phyloP scores from a whole-genome alignment of 2,888 invertebrate species.

The Tiliacea citrago region DNA sequence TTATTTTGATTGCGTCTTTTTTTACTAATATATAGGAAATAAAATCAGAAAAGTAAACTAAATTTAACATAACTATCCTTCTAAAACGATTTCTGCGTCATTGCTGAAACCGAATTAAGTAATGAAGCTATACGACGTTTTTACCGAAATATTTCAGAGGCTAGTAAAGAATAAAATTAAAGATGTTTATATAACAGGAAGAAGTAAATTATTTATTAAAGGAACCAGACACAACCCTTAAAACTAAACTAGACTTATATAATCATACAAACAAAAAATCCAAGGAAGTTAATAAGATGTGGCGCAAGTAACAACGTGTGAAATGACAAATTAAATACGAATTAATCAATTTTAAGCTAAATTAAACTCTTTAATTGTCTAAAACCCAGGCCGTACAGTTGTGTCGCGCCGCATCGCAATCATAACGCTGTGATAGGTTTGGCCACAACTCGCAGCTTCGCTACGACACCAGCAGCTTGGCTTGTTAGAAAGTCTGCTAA shows the following conservation, averaged over 20 bases:
- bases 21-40: background rate
- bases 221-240: conserved; percentile 3
- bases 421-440: background rate
- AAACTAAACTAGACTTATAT: background rate
- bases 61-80: too few relatives aligned
- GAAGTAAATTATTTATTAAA: conserved; percentile 28
- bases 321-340: background rate
- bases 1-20: background rate
- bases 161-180: conserved; percentile 3
- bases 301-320: background rate
- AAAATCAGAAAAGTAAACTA: background rate
- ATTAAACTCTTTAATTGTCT: background rate
- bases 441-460: background rate
- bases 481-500: background rate
- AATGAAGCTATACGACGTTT: background rate
- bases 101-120: conserved; percentile 18
- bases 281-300: background rate
- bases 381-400: background rate
- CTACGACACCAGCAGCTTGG: background rate
- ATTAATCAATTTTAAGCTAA: background rate
- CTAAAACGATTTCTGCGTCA: background rate
- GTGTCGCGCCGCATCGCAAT: background rate
- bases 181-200: background rate
- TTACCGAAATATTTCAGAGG: background rate
- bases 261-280: background rate